Evolutionary conservation across 2,797 vertebrate genomes (phyloP).

Genomic region (Cossypha dichroa): DNA sequence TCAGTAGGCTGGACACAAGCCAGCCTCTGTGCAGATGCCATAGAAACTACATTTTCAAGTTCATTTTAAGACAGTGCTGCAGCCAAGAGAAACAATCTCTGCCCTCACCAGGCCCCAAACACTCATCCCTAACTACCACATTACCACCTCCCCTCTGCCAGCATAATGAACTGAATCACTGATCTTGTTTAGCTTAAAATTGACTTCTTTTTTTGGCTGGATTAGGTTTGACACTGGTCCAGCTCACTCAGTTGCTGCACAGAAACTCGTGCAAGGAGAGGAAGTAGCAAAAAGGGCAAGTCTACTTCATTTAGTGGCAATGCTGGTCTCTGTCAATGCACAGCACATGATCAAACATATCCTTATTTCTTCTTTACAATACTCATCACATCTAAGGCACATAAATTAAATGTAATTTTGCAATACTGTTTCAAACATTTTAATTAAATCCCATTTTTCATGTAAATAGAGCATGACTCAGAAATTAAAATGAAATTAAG

Average conservation of each 20-base stretch:
- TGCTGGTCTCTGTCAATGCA: neutral
- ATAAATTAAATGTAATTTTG: constrained; percentile 17
- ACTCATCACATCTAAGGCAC: neutral
- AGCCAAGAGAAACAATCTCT: constrained; percentile 13
- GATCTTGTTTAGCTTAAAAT: neutral
- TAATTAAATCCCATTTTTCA: constrained; percentile 3
- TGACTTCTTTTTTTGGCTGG: neutral
- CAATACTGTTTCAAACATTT: neutral
- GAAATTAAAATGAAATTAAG: neutral
- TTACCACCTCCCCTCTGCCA: neutral
- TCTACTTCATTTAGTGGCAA: neutral
- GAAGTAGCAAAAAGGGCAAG: neutral
- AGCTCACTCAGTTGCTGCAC: neutral
- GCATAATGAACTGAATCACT: neutral
- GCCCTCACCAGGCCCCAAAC: neutral
- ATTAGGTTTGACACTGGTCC: neutral
- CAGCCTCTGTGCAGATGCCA: neutral
- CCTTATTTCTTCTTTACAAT: neutral
- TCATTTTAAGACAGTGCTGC: neutral
- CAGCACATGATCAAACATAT: neutral
- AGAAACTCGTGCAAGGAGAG: neutral
- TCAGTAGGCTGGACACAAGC: neutral
- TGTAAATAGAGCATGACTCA: constrained; percentile 4
- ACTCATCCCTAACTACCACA: neutral
- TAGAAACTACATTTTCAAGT: neutral